phyloP scores from a whole-genome alignment of 2,888 invertebrate genomes.

The Andrena trimmerana region DNA sequence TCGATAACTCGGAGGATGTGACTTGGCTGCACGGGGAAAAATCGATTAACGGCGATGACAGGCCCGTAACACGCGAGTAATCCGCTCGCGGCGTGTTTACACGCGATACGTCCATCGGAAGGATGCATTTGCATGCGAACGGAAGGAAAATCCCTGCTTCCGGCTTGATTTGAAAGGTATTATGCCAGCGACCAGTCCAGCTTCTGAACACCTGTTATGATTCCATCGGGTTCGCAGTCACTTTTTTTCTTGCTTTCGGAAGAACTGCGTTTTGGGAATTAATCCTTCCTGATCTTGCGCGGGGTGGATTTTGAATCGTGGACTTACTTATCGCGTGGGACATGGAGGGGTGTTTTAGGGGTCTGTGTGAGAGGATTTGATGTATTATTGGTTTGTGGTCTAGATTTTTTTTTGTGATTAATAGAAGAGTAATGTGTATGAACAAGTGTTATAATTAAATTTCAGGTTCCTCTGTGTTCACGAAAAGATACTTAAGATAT shows the following conservation, averaged over 20 bases:
- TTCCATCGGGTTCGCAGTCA: conserved; percentile 12
- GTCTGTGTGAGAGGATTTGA: no score
- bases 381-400: no score
- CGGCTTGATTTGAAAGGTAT: conserved; percentile 50
- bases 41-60: conserved; percentile 53
- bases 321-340: no score
- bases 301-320: no score
- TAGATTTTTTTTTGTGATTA: no score
- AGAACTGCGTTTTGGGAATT: not conserved
- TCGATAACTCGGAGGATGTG: conserved; percentile 2
- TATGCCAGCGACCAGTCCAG: conserved; percentile 15
- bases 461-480: no score
- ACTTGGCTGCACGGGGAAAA: conserved; percentile 28
- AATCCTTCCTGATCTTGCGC: no score
- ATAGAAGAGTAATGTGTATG: no score
- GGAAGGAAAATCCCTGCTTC: conserved; percentile 51
- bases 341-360: no score
- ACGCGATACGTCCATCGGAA: conserved; percentile 60
- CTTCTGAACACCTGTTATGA: conserved; percentile 51
- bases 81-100: conserved; percentile 54
- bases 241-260: not conserved
- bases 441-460: no score
- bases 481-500: no score
- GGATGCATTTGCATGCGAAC: conserved; percentile 54
- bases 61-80: conserved; percentile 52